A percentile compares a stretch with the other conserved stretches of the same genome.
Evolutionary conservation across 2,888 invertebrate species (phyloP).

Genomic region (Dysmachus trigonus): DNA sequence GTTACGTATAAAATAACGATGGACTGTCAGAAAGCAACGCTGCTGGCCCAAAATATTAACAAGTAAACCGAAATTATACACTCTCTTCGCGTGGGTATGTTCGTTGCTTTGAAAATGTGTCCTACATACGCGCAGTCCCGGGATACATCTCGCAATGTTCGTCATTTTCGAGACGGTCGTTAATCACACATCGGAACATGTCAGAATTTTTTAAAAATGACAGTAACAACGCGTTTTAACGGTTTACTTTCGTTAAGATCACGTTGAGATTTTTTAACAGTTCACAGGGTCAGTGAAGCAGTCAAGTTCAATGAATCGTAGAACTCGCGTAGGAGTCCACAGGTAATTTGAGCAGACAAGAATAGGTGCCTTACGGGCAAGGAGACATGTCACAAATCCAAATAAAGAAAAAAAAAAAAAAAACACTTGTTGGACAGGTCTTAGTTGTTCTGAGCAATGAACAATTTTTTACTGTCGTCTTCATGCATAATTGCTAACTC

Average conservation of each 20-base stretch:
- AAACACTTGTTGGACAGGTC: not conserved
- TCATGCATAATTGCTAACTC: not conserved
- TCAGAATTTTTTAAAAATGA: slow-evolving; percentile 34
- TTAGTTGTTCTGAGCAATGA: not conserved
- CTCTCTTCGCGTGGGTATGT: slow-evolving; percentile 18
- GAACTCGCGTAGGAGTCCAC: not conserved
- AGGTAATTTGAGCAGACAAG: not conserved
- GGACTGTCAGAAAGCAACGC: not conserved
- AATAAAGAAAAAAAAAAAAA: not conserved
- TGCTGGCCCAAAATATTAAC: not conserved
- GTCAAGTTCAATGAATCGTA: slow-evolving; percentile 13
- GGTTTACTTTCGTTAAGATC: slow-evolving; percentile 28
- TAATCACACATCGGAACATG: slow-evolving; percentile 33
- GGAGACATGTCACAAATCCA: not conserved
- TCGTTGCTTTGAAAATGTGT: not conserved
- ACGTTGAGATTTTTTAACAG: not conserved
- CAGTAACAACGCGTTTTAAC: slow-evolving; percentile 35
- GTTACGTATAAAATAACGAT: not conserved
- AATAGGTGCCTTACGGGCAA: not conserved
- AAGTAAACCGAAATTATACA: not conserved
- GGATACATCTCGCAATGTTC: not conserved
- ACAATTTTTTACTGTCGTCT: not conserved
- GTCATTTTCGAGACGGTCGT: slow-evolving; percentile 2
- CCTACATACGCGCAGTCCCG: not conserved
- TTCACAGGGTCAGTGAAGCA: slow-evolving; percentile 28